Evolutionary conservation across 2,113 vertebrate species (phyloP), one percentile per base, ranked within the genome.

Genomic region (Buteo buteo): DNA sequence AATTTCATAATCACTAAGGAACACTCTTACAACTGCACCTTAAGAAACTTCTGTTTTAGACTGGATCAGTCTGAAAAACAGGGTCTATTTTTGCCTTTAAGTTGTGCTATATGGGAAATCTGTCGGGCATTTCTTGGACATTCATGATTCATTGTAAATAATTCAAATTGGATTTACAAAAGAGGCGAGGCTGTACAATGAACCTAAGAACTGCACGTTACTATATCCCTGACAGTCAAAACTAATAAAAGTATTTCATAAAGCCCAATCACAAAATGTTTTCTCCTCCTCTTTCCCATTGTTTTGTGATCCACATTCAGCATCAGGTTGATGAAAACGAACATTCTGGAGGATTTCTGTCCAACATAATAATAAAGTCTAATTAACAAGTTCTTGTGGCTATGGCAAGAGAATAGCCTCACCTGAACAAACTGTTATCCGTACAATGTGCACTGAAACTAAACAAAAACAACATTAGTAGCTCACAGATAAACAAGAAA

Each of bases 1-100:
- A 98, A 98, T 98, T 97, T 98, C 94, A 93, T 96, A 95, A 98
- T 96, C 98, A 69, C 94, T 90, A 84, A 94, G 91, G 72, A 97
- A 96, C 62, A 47, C 92, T 95, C 91, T 97, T 96, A 91, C 82
- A 90, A 96, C 47, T 77, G 92, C 87, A 94, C 71, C 86, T 96
- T 93, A 76, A 97, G 96, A 98, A 97, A 96, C 76, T 82, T 91
- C 76, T 58, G 55, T 34, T 79, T 93, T 54, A 74, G 49, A 49
- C 38, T 74, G 94, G 88, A 83, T 77, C 86, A 92, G 42, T n/a
- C 77, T 84, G 44, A 97, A 93, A 96, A 92, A 38, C n/a, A 90
- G 81, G 44, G 34, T 32, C 36, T 71, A 32, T 78, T 96, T 96
- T 86, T 59, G 82, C 93, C 95, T 82, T 88, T 91, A 94, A 94